A percentile compares a stretch with the other conserved stretches of the same genome.
Evolutionary conservation across 1,140 invertebrate species (phyloP).

Genomic region (Drosophila busckii): DNA sequence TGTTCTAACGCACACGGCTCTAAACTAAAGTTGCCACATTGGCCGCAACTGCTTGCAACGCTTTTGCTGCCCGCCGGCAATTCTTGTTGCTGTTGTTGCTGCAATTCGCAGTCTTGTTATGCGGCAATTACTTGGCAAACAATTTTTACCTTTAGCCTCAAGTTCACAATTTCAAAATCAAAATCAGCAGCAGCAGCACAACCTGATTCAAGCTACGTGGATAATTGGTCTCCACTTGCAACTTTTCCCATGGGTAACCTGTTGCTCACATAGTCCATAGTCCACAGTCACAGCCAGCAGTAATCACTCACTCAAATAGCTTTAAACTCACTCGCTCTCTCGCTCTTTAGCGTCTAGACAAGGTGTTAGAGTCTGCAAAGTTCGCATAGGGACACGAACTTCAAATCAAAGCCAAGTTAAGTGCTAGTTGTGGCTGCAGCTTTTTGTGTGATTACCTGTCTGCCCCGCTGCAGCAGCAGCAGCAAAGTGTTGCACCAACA

Average conservation of each 20-base stretch:
- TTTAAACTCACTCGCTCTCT: background rate
- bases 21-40: background rate
- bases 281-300: constrained; percentile 38
- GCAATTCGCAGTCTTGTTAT: constrained; percentile 57
- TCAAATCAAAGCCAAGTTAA: constrained; percentile 74
- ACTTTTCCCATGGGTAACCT: constrained; percentile 75
- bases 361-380: constrained; percentile 57
- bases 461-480: background rate
- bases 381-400: constrained; percentile 75
- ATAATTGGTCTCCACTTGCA: constrained; percentile 56
- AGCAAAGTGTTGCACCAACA: constrained; percentile 35
- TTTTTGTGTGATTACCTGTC: constrained; percentile 2
- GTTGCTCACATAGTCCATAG: constrained; percentile 49
- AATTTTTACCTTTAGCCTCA: constrained; percentile 77
- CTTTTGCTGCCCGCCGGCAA: constrained; percentile 34
- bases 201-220: constrained; percentile 32
- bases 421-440: constrained; percentile 45
- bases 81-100: background rate
- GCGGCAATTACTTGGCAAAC: constrained; percentile 74
- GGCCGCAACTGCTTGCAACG: constrained; percentile 21
- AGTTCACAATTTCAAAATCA: constrained; percentile 77
- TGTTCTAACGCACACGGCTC: constrained; percentile 31
- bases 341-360: constrained; percentile 20
- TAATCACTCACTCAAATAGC: constrained; percentile 68
- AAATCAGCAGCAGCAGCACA: constrained; percentile 50